Conservation (phyloP, 1,140 invertebrate species). For the Dinoponera quadriceps region DNA sequence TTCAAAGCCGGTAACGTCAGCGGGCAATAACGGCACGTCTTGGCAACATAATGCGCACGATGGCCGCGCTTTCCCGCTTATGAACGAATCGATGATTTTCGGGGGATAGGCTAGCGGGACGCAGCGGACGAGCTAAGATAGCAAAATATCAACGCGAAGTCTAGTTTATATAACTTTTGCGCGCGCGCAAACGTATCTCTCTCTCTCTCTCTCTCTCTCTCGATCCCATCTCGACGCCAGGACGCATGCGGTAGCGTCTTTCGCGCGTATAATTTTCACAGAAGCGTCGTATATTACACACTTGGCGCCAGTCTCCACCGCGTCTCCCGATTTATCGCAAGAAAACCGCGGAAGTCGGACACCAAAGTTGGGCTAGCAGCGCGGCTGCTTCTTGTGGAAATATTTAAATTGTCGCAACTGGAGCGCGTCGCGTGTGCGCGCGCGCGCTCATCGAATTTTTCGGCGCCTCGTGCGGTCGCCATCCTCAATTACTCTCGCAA, state of each 20-base stretch:
- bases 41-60: background rate
- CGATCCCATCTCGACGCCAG: background rate
- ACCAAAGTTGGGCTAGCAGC: background rate
- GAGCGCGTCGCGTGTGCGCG: background rate
- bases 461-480: background rate
- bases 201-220: no score
- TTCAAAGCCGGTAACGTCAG: constrained; percentile 10
- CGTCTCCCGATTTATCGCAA: constrained; percentile 30
- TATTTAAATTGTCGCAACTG: constrained; percentile 40
- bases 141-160: constrained; percentile 4
- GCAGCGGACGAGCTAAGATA: background rate
- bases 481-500: background rate
- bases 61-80: background rate
- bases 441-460: constrained; percentile 1
- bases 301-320: constrained; percentile 3
- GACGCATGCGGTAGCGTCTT: background rate
- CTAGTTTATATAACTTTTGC: background rate
- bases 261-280: constrained; percentile 14
- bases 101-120: background rate
- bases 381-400: constrained; percentile 14
- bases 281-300: constrained; percentile 26
- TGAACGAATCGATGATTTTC: constrained; percentile 1
- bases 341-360: constrained; percentile 33
- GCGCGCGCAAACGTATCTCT: no score
- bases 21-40: background rate